Base-by-base conservation (phyloP, 2,797 vertebrate species). In the Gambusia yucatana region DNA sequence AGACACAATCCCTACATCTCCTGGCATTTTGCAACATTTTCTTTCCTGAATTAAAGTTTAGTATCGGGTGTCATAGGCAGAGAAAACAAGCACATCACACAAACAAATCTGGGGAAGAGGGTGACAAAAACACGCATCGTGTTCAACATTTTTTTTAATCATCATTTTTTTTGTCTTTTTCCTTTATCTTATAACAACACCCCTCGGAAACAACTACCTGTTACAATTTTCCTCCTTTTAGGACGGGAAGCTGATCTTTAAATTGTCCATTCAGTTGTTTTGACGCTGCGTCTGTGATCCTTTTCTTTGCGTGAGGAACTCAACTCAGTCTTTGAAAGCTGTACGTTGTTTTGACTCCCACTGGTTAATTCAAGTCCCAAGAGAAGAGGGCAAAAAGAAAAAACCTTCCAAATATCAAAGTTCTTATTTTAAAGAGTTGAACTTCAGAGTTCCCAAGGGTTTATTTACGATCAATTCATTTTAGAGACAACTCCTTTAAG, bases 31-130 rank as follows among this genome's bases (percentile, higher is more conserved):
- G 90, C 85, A 75, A 84, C 82, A 5, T 85, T 72, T 63, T 61
- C 72, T 85, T 86, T 96, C 95, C 94, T 95, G 93, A 95, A 94
- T 93, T 83, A 90, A 75, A 84, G 83, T 90, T 88, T 86, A 84
- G 77, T 84, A 81, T 88, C 88, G 83, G 84, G 83, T 89, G 84
- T 86, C 86, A 79, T 75, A 86, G 80, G 93, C 77, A 81, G 87
- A 86, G 90, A 84, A 80, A 79, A 81, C 76, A 88, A 91, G 85
- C 86, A 91, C 85, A 81, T 87, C 77, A 88, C 92, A 93, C 84
- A 84, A 89, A 87, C 70, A 89, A 77, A 89, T 86, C 76, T 76
- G 70, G 77, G n/a, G n/a, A 82, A 85, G 87, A 50, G 76, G 79
- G 73, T 78, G 82, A 91, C 73, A 79, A 78, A 90, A 82, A 77